A percentile compares a stretch with the other conserved stretches of the same genome.
These are phyloP conservation scores for Leguminivora glycinivorella DNA, from an alignment of 1,140 invertebrate genomes.

Conservation along the genomic window DNA sequence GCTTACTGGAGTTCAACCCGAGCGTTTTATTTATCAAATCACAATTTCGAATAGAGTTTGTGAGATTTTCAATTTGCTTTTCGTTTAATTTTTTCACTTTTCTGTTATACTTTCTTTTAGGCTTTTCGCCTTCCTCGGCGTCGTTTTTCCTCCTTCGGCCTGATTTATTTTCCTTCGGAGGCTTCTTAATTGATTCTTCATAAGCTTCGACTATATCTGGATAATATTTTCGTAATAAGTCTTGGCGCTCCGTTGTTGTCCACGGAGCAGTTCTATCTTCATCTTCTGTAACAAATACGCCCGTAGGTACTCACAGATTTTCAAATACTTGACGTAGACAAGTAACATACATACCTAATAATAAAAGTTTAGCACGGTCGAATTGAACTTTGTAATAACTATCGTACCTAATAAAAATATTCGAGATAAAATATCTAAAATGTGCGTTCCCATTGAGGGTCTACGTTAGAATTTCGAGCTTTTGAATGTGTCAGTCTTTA, in stretches of 20 bases:
- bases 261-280: conserved; percentile 77
- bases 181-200: conserved; percentile 78
- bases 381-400: too few relatives aligned
- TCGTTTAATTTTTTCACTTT: conserved; percentile 58
- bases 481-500: too few relatives aligned
- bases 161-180: conserved; percentile 79
- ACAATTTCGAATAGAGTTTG: conserved; percentile 56
- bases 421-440: too few relatives aligned
- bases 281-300: conserved; percentile 54
- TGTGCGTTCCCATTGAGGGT: too few relatives aligned
- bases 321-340: too few relatives aligned
- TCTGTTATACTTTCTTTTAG: conserved; percentile 66
- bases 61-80: conserved; percentile 37
- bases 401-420: too few relatives aligned
- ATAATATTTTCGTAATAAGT: conserved; percentile 83
- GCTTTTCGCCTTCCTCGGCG: conserved; percentile 65
- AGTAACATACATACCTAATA: too few relatives aligned
- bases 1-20: conserved; percentile 51
- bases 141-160: conserved; percentile 64
- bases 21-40: conserved; percentile 45
- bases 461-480: too few relatives aligned
- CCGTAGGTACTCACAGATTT: neutral
- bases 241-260: conserved; percentile 85
- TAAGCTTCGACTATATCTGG: conserved; percentile 80
- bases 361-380: too few relatives aligned